Evolutionary conservation across 2,797 vertebrate genomes (phyloP).

Genomic region (Remorina albescens): DNA sequence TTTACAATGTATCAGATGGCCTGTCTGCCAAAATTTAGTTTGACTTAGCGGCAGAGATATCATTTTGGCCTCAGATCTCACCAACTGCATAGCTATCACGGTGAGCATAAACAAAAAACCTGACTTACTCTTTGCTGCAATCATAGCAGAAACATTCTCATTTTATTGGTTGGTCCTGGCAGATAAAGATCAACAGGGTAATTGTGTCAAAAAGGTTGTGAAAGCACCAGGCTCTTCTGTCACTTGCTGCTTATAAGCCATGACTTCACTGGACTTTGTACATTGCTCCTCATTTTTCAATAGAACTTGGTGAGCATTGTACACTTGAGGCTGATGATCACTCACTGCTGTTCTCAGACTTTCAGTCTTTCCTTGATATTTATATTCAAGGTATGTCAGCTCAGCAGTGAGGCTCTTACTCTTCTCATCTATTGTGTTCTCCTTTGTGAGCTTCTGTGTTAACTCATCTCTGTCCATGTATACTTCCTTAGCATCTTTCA

Average conservation of each 20-base stretch:
- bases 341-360: too few species aligned
- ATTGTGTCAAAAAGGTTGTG: too few species aligned
- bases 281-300: not conserved
- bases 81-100: not conserved
- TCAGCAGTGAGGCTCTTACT: not conserved
- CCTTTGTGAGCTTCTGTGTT: too few species aligned
- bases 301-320: too few species aligned
- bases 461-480: too few species aligned
- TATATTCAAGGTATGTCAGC: too few species aligned
- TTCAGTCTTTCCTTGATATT: too few species aligned
- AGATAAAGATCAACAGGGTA: conserved; percentile 86
- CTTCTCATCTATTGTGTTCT: not conserved
- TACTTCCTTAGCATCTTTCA: too few species aligned
- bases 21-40: not conserved
- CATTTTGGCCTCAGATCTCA: not conserved
- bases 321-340: too few species aligned
- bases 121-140: not conserved
- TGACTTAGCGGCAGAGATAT: not conserved
- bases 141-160: not conserved
- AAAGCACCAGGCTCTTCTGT: too few species aligned
- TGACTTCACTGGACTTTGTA: not conserved
- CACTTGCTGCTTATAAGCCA: too few species aligned
- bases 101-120: not conserved
- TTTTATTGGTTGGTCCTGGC: not conserved
- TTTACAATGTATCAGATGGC: not conserved